phyloP scores from a whole-genome alignment of 2,888 invertebrate genomes.

The Platycheirus rosarum region DNA sequence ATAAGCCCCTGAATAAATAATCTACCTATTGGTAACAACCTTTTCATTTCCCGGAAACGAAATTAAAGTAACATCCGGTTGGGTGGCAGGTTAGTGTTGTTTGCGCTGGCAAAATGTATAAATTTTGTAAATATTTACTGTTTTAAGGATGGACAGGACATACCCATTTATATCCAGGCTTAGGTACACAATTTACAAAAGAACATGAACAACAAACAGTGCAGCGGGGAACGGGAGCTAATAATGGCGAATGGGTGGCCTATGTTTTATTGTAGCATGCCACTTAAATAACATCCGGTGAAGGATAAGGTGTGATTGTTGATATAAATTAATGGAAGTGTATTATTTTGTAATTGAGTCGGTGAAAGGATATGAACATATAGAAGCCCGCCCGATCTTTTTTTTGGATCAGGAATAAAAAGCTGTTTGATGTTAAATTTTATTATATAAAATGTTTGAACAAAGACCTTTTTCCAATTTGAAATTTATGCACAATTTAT shows the following conservation, averaged over 20 bases:
- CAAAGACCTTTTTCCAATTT: too few species aligned
- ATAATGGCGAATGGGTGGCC: neutral
- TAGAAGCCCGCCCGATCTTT: neutral
- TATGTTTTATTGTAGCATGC: neutral
- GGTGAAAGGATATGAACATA: neutral
- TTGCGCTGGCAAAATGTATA: slow-evolving; percentile 58
- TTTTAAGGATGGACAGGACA: slow-evolving; percentile 38
- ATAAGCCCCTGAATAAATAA: slow-evolving; percentile 23
- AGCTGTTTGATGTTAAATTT: neutral
- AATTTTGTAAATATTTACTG: slow-evolving; percentile 65
- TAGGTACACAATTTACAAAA: slow-evolving; percentile 1
- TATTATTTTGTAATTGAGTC: slow-evolving; percentile 36
- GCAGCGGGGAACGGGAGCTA: too few species aligned
- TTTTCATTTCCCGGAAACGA: slow-evolving; percentile 4
- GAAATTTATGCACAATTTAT: too few species aligned
- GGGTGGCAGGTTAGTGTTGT: slow-evolving; percentile 40
- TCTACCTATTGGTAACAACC: neutral
- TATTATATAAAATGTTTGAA: too few species aligned
- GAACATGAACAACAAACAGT: slow-evolving; percentile 35
- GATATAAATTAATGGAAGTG: slow-evolving; percentile 56
- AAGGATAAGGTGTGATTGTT: slow-evolving; percentile 62
- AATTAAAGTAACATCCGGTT: slow-evolving; percentile 23
- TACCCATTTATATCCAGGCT: neutral
- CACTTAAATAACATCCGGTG: slow-evolving; percentile 3
- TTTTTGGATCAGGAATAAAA: slow-evolving; percentile 1